Evolutionary conservation across 2,113 vertebrate genomes (phyloP).

Genomic region (Tetrax tetrax): DNA sequence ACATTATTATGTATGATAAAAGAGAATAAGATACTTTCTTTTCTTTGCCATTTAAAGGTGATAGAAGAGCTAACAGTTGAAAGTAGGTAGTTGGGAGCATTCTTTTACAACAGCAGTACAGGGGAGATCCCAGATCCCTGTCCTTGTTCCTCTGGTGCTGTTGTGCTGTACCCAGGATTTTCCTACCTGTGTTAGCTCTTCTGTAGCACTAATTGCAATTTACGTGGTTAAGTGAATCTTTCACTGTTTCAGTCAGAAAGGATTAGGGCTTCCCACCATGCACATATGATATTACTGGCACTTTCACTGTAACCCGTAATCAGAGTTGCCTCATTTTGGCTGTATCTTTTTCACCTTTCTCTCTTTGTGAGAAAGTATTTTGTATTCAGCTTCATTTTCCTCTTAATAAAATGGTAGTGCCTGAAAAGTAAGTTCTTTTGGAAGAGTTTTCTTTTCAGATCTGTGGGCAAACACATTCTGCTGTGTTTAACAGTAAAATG

Average conservation of each 20-base stretch:
- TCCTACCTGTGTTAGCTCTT: neutral
- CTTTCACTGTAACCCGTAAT: constrained; percentile 55
- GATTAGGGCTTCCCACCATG: constrained; percentile 25
- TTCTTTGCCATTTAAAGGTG: neutral
- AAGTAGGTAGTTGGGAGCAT: neutral
- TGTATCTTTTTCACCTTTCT: constrained; percentile 71
- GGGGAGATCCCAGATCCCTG: neutral
- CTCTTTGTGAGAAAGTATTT: constrained; percentile 68
- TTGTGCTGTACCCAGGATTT: constrained; percentile 13
- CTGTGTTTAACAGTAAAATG: constrained; percentile 41
- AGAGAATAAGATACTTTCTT: neutral
- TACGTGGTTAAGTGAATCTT: constrained; percentile 22
- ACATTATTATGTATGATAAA: neutral
- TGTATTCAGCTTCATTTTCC: constrained; percentile 65
- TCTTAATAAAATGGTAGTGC: constrained; percentile 74
- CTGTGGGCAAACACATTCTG: constrained; percentile 39
- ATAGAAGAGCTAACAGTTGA: neutral
- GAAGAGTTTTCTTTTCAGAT: constrained; percentile 70
- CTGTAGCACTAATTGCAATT: neutral
- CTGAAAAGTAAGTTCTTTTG: constrained; percentile 72
- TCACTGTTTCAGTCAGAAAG: constrained; percentile 23
- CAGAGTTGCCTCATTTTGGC: constrained; percentile 64
- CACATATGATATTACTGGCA: constrained; percentile 31
- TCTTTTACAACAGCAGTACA: neutral
- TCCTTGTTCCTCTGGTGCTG: neutral